These are phyloP conservation scores for Ispidina lecontei DNA, from an alignment of 2,797 vertebrate species.

Conservation along the genomic window DNA sequence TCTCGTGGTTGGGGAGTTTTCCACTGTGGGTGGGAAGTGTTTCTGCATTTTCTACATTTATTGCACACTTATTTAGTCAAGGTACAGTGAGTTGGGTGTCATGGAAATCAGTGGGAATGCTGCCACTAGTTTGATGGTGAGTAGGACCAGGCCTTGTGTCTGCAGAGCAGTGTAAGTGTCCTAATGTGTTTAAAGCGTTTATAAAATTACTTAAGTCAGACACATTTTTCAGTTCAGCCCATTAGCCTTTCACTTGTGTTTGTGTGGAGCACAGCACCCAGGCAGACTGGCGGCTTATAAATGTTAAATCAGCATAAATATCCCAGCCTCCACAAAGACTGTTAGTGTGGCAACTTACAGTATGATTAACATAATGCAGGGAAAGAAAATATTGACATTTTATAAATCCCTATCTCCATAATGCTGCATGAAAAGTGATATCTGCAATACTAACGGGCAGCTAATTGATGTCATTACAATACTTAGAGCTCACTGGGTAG, in stretches of 20 bases:
- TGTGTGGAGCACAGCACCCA: neutral
- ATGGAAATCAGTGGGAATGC: slow-evolving; percentile 20
- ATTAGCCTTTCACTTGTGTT: slow-evolving; percentile 18
- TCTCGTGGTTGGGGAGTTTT: neutral
- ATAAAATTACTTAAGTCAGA: slow-evolving; percentile 10
- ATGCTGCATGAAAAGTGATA: slow-evolving; percentile 27
- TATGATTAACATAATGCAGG: slow-evolving; percentile 52
- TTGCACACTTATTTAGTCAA: neutral
- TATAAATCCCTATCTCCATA: slow-evolving; percentile 36
- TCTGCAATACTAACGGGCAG: slow-evolving; percentile 68
- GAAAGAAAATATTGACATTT: slow-evolving; percentile 59
- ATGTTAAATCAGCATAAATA: slow-evolving; percentile 53
- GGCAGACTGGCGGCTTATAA: slow-evolving; percentile 58
- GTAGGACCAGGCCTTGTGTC: neutral
- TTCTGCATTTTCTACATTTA: neutral
- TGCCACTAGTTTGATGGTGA: neutral
- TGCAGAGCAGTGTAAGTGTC: neutral
- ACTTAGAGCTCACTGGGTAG: slow-evolving; percentile 27
- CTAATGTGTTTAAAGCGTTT: neutral
- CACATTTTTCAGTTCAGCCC: slow-evolving; percentile 21
- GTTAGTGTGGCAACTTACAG: neutral
- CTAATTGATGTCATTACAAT: slow-evolving; percentile 67
- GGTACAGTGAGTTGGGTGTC: neutral
- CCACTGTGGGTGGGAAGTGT: accelerated
- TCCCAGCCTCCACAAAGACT: neutral